Evolutionary conservation across 2,113 vertebrate species (phyloP), one percentile per base, ranked within the genome.

Genomic region (Cyanoderma ruficeps): DNA sequence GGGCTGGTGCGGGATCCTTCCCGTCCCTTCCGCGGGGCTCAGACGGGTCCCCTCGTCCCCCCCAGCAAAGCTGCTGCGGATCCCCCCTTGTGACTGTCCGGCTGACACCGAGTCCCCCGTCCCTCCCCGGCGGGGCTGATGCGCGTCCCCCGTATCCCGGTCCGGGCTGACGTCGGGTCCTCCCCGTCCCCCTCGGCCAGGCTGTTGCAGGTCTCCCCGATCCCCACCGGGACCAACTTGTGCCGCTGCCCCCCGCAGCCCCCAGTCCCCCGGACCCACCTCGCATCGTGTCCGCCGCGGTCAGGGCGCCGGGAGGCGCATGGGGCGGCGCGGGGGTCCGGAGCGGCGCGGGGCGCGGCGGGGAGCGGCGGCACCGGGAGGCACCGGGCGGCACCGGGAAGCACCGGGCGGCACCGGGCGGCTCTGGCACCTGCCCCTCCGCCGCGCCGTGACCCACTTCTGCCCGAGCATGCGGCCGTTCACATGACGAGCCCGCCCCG

Each of bases 391-490:
- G 77, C 47, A 74, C 85, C 68, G 86, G 67, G 84, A 39, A 56
- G 83, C 72, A 79, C 74, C 86, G 87, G 81, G 91, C 3, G 65
- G 88, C 61, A 83, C 88, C 72, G 93, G 72, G 91, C 41, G 50
- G 78, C 86, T 92, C 89, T 83, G 89, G 71, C 82, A 75, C 89
- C 85, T 89, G 89, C 86, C 85, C 91, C 90, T 89, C 79, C 69
- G 47, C 84, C 77, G 79, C 89, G 90, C 92, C 87, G 95, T 97
- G 96, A 96, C 96, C 96, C 96, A 97, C 95, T 96, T 97, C 92
- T 87, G 92, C 87, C 93, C 90, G 91, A 94, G 90, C 96, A 96
- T 97, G 95, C 84, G 94, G 94, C 93, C 94, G 95, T 92, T 88
- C 96, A 96, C 94, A 96, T 93, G 96, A 97, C 93, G 84, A 68